Conservation (phyloP, 2,113 vertebrate species). For the Coracopsis vasa region DNA sequence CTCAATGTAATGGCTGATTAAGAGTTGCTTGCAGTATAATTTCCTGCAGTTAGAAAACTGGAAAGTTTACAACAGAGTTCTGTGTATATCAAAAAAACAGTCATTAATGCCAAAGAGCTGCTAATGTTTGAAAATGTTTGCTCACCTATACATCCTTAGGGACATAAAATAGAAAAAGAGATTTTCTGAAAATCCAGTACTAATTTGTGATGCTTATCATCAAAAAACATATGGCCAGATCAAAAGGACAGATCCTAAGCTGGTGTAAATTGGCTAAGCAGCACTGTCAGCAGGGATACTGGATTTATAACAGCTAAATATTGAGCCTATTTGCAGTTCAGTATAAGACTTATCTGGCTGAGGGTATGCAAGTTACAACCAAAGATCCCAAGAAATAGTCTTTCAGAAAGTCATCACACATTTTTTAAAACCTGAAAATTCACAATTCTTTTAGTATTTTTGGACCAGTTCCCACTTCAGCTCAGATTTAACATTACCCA, state of each 20-base stretch:
- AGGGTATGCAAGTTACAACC: not conserved
- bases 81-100: not conserved
- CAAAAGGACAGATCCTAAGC: not conserved
- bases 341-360: not conserved
- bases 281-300: not conserved
- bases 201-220: slow-evolving; percentile 39
- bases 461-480: not conserved
- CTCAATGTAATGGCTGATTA: not conserved
- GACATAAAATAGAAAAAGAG: not conserved
- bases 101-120: not conserved
- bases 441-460: not conserved
- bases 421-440: not conserved
- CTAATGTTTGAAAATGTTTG: not conserved
- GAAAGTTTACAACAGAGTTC: not conserved
- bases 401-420: not conserved
- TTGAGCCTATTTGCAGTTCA: not conserved
- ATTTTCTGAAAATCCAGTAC: not conserved
- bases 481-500: not conserved
- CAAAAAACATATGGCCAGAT: not conserved
- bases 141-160: not conserved
- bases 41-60: not conserved
- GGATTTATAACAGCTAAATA: not conserved
- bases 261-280: not conserved
- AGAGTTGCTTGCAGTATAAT: not conserved
- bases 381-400: not conserved